Percentiles rank a stretch among this genome's conserved stretches.
Conservation (phyloP, 1,140 invertebrate genomes). For the Formica selysi region DNA sequence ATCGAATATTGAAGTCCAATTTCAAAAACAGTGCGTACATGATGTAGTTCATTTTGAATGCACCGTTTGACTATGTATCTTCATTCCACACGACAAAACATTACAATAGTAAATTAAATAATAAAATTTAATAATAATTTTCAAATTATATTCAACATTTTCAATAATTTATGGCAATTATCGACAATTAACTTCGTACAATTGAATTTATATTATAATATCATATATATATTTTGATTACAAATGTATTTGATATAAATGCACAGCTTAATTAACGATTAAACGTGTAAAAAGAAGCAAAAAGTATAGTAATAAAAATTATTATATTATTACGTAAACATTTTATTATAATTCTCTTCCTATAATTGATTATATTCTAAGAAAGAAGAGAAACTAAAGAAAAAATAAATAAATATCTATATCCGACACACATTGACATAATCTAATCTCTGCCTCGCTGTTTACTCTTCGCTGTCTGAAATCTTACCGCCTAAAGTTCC, state of each 20-base stretch:
- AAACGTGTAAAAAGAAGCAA: neutral
- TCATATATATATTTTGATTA: too few species aligned
- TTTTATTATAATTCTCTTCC: neutral
- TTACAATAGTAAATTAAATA: neutral
- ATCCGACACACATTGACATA: neutral
- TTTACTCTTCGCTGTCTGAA: constrained; percentile 18
- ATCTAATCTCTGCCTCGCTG: constrained; percentile 16
- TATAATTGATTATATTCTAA: neutral
- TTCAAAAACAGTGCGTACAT: constrained; percentile 10
- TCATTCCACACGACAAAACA: neutral
- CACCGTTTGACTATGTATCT: neutral
- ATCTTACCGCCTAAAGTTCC: constrained; percentile 14
- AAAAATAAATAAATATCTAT: constrained; percentile 8
- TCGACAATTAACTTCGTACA: neutral
- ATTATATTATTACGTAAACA: neutral
- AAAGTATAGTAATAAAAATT: neutral
- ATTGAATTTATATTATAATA: neutral
- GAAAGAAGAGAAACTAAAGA: neutral
- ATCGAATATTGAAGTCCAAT: constrained; percentile 31
- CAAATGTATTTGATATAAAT: constrained; percentile 5
- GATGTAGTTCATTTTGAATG: constrained; percentile 24
- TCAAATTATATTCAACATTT: constrained; percentile 2
- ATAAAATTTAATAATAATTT: constrained; percentile 15
- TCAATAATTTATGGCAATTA: neutral
- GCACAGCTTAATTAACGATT: neutral